A percentile compares a stretch with the other conserved stretches of the same genome.
phyloP scores from a whole-genome alignment of 2,113 vertebrate genomes.

The Notechis scutatus region DNA sequence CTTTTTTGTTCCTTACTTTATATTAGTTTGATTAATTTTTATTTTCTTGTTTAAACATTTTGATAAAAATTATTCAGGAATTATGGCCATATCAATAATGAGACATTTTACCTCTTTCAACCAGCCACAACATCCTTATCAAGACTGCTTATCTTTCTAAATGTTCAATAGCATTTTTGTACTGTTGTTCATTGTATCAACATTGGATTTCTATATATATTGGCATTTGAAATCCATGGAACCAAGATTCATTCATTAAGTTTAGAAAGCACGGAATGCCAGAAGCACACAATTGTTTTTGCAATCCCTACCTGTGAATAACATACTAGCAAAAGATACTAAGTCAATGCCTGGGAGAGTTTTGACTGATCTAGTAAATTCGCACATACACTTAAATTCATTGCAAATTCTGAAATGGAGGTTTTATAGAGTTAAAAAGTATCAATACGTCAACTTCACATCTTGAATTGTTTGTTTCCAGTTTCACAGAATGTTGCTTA shows the following conservation, averaged over 20 bases:
- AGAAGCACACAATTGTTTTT: slow-evolving; percentile 17
- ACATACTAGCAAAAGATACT: not conserved
- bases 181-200: not conserved
- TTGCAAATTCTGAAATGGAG: not conserved
- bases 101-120: not conserved
- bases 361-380: not conserved
- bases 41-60: not conserved
- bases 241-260: slow-evolving; percentile 1
- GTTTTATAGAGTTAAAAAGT: not conserved
- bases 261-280: slow-evolving; percentile 6
- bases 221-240: slow-evolving; percentile 12
- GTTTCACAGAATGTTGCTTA: not conserved
- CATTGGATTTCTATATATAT: slow-evolving; percentile 10
- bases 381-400: not conserved
- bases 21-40: not conserved
- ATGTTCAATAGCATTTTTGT: not conserved
- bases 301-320: not conserved
- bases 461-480: not conserved
- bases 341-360: not conserved
- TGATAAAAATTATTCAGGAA: not conserved
- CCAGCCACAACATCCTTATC: not conserved
- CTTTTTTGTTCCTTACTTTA: not conserved
- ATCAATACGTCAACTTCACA: not conserved
- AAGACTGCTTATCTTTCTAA: not conserved
- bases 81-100: not conserved